Percentiles rank a stretch among this genome's conserved stretches.
Conservation (phyloP, 2,113 vertebrate genomes). For the Tretioscincus oriximinensis region DNA sequence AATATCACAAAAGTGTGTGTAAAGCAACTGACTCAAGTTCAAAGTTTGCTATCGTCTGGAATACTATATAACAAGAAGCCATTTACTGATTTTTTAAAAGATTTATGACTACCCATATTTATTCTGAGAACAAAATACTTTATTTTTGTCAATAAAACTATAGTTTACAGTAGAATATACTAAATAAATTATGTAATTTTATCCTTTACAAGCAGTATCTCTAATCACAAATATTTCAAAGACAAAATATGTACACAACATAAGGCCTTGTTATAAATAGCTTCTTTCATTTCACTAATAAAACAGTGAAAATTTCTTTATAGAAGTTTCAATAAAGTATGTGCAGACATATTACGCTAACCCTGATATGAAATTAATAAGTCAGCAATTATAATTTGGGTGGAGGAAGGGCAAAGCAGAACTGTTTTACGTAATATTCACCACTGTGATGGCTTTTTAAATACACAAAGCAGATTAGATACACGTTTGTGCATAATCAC, state of each 20-base stretch:
- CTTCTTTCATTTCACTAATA: slow-evolving; percentile 70
- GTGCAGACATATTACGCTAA: slow-evolving; percentile 61
- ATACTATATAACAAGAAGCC: neutral
- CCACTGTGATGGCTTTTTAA: slow-evolving; percentile 61
- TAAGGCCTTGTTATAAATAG: slow-evolving; percentile 82
- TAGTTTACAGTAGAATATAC: slow-evolving; percentile 83
- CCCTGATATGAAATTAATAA: slow-evolving; percentile 55
- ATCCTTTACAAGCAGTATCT: slow-evolving; percentile 82
- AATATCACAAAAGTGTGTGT: neutral
- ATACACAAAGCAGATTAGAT: slow-evolving; percentile 60
- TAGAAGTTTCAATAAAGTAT: slow-evolving; percentile 68
- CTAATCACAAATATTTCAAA: slow-evolving; percentile 84
- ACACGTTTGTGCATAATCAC: slow-evolving; percentile 59
- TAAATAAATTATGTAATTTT: slow-evolving; percentile 91
- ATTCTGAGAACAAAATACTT: slow-evolving; percentile 83
- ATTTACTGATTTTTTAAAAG: rapidly evolving
- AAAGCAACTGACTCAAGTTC: neutral
- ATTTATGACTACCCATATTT: slow-evolving; percentile 32
- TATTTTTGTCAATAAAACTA: slow-evolving; percentile 85
- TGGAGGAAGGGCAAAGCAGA: slow-evolving; percentile 45
- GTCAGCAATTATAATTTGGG: slow-evolving; percentile 59
- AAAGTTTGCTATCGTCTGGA: neutral
- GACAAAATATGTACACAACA: slow-evolving; percentile 76
- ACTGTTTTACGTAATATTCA: slow-evolving; percentile 64
- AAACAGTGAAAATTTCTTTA: slow-evolving; percentile 71